Evolutionary conservation across 37 sponge, comb jelly and placozoan genomes (phyloP).

Genomic region (Eunapius fragilis): DNA sequence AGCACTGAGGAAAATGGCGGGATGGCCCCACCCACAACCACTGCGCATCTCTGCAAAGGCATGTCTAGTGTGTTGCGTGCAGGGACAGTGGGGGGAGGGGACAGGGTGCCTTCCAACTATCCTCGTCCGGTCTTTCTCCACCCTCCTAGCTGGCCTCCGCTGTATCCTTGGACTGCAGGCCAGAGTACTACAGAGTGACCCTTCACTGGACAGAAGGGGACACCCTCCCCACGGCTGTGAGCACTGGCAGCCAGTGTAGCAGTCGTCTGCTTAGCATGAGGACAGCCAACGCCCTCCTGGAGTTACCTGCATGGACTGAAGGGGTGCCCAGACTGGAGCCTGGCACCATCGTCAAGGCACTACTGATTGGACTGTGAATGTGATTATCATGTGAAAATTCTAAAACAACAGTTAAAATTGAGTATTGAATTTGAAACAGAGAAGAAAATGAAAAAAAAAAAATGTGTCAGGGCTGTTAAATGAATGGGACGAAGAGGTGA

Average conservation of each 20-base stretch:
- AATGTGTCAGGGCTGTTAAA: neutral
- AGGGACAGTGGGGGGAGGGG: neutral
- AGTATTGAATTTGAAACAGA: neutral
- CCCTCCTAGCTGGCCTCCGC: conserved; percentile 31
- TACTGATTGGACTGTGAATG: conserved; percentile 33
- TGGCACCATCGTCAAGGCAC: conserved; percentile 40
- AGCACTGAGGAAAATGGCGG: conserved; percentile 83
- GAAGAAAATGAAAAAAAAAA: neutral
- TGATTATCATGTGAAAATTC: neutral
- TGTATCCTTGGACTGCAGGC: conserved; percentile 76
- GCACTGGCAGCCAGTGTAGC: conserved; percentile 95
- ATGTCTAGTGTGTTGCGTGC: neutral
- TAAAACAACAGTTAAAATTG: neutral
- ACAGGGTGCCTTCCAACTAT: too few species aligned
- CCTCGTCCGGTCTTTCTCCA: neutral
- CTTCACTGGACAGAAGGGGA: conserved; percentile 46
- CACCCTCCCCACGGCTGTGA: conserved; percentile 49
- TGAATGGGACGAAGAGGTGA: neutral
- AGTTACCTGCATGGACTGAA: conserved; percentile 79
- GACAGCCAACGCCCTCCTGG: conserved; percentile 82
- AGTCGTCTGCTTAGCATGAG: conserved; percentile 96
- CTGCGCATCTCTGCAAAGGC: conserved; percentile 52
- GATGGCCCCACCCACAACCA: conserved; percentile 24
- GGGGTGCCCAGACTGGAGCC: conserved; percentile 13
- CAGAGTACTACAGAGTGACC: conserved; percentile 83